phyloP scores from a whole-genome alignment of 1,140 invertebrate species.

The Pseudomyrmex flavicornis region DNA sequence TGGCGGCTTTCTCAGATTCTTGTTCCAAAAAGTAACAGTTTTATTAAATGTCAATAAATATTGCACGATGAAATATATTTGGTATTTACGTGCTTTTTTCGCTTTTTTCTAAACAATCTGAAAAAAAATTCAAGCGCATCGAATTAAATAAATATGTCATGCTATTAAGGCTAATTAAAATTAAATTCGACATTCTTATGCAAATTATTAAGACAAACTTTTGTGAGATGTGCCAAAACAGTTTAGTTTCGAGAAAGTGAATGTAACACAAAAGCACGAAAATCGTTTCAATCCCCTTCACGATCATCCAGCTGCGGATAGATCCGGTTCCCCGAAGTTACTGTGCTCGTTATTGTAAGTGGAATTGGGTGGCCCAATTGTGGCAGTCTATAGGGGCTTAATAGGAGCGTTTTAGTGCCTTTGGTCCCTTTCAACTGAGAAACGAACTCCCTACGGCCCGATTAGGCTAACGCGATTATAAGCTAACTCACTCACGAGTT shows the following conservation, averaged over 20 bases:
- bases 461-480: constrained; percentile 81
- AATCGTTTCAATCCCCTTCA: constrained; percentile 64
- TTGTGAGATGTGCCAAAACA: constrained; percentile 16
- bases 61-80: no score
- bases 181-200: background rate
- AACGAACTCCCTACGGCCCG: constrained; percentile 71
- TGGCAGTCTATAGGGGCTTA: constrained; percentile 70
- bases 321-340: constrained; percentile 59
- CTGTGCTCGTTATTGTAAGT: constrained; percentile 61
- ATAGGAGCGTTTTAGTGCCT: constrained; percentile 76
- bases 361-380: constrained; percentile 65
- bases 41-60: no score
- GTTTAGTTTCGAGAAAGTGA: constrained; percentile 29
- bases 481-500: constrained; percentile 76
- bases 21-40: no score
- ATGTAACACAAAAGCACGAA: constrained; percentile 41
- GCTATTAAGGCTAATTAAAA: background rate
- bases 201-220: background rate
- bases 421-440: constrained; percentile 73
- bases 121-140: no score
- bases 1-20: no score
- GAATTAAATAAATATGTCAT: no score
- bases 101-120: no score
- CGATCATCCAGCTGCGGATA: constrained; percentile 31
- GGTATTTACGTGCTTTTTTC: no score